Evolutionary conservation across 53 echinoderm and acorn worm species (phyloP).

Genomic region (Temnopleurus reevesii): DNA sequence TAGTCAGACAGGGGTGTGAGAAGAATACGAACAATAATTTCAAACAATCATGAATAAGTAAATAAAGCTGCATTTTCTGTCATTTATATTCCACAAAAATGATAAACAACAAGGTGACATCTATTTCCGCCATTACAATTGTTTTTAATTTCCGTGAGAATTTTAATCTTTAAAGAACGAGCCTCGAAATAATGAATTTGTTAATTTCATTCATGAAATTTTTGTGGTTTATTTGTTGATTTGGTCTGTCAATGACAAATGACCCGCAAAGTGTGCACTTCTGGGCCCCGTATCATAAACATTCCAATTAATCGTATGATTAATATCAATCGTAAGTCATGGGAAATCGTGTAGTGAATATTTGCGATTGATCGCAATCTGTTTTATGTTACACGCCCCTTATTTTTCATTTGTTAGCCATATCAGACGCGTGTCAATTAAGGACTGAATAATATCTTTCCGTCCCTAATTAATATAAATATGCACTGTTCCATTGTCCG

Average conservation of each 20-base stretch:
- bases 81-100: no score
- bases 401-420: not conserved
- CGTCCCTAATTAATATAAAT: not conserved
- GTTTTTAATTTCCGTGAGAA: not conserved
- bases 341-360: no score
- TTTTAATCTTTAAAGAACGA: not conserved
- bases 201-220: not conserved
- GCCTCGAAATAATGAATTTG: not conserved
- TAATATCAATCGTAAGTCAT: no score
- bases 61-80: no score
- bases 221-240: not conserved
- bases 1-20: no score
- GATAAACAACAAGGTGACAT: no score
- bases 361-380: no score
- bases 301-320: no score
- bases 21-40: no score
- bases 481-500: not conserved
- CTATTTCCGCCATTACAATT: not conserved
- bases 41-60: no score
- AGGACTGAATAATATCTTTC: slow-evolving; percentile 31
- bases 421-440: slow-evolving; percentile 6
- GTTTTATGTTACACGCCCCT: no score
- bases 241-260: not conserved
- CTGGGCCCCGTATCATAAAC: no score
- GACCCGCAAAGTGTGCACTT: not conserved